A percentile compares a stretch with the other conserved stretches of the same genome.
phyloP scores from a whole-genome alignment of 2,888 invertebrate genomes.

The Agonum fuliginosum region DNA sequence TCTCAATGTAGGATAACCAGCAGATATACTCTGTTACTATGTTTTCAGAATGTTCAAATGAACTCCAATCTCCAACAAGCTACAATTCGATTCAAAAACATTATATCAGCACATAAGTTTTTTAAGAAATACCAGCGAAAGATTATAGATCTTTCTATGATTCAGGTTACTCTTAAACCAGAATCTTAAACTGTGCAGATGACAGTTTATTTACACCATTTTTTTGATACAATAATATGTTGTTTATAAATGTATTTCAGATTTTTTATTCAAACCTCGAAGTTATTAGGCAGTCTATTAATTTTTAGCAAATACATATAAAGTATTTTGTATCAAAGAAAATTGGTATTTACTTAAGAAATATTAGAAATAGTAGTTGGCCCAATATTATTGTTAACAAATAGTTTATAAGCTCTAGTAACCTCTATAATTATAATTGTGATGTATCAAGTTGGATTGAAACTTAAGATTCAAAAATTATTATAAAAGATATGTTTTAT shows the following conservation, averaged over 20 bases:
- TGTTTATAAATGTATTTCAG: not conserved
- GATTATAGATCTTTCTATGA: slow-evolving; percentile 76
- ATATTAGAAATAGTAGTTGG: not conserved
- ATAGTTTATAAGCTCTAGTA: slow-evolving; percentile 4
- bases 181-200: slow-evolving; percentile 27
- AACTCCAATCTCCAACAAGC: slow-evolving; percentile 70
- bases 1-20: slow-evolving; percentile 3
- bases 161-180: slow-evolving; percentile 72
- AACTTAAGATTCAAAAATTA: slow-evolving; percentile 22
- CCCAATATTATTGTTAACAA: not conserved
- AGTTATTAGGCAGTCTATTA: not conserved
- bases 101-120: slow-evolving; percentile 75
- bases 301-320: too few species aligned
- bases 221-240: slow-evolving; percentile 19
- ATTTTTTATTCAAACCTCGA: not conserved
- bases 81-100: slow-evolving; percentile 75
- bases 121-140: slow-evolving; percentile 76
- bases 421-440: slow-evolving; percentile 15
- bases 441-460: slow-evolving; percentile 4
- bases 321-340: slow-evolving; percentile 33
- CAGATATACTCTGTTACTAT: slow-evolving; percentile 40
- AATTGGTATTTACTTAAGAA: not conserved
- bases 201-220: not conserved
- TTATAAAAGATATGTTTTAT: not conserved
- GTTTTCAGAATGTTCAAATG: slow-evolving; percentile 71